Conservation (phyloP, 2,797 vertebrate genomes). For the Falco rusticolus region DNA sequence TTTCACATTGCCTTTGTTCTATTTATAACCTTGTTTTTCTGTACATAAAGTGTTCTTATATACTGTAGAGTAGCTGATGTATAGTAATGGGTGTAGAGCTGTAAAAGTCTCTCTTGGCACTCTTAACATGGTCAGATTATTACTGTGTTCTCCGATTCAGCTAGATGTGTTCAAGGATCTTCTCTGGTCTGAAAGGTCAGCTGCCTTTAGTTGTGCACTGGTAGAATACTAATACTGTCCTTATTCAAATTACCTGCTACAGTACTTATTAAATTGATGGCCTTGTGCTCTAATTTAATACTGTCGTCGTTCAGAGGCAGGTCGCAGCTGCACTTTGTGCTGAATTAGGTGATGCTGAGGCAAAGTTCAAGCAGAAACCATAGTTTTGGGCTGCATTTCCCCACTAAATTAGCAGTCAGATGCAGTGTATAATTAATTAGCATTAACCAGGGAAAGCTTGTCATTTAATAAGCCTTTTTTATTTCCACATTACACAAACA, state of each 20-base stretch:
- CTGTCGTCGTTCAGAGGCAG: conserved; percentile 86
- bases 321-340: conserved; percentile 86
- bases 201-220: conserved; percentile 96
- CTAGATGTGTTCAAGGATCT: conserved; percentile 97
- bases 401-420: conserved; percentile 92
- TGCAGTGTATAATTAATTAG: conserved; percentile 92
- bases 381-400: conserved; percentile 85
- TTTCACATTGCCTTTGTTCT: conserved; percentile 76
- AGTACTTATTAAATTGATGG: conserved; percentile 99
- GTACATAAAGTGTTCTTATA: conserved; percentile 74
- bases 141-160: conserved; percentile 91
- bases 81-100: conserved; percentile 78
- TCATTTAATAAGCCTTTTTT: conserved; percentile 95
- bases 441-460: conserved; percentile 91
- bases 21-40: conserved; percentile 72
- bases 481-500: conserved; percentile 89
- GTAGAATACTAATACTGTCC: conserved; percentile 98
- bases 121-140: conserved; percentile 92
- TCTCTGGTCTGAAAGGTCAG: conserved; percentile 98
- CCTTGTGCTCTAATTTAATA: conserved; percentile 97
- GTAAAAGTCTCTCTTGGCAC: conserved; percentile 87
- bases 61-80: conserved; percentile 76
- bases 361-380: conserved; percentile 90
- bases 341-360: conserved; percentile 89
- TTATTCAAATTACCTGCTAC: conserved; percentile 99